Evolutionary conservation across 2,113 vertebrate genomes (phyloP), one percentile per base, ranked within the genome.

Genomic region (Oryzias woworae): DNA sequence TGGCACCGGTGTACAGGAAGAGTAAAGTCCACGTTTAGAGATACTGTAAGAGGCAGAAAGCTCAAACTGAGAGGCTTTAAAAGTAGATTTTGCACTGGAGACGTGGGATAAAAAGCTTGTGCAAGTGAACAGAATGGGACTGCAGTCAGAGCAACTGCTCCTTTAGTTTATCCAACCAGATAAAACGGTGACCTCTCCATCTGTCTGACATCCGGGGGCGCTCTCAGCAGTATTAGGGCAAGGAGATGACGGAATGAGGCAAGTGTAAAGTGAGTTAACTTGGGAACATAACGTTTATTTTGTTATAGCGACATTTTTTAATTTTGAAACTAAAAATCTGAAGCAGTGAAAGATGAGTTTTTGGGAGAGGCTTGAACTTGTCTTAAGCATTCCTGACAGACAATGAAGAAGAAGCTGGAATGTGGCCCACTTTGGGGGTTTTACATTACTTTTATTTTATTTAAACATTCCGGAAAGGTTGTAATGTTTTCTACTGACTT

Each of bases 81-180:
- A 82, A 60, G 68, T 67, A 23, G 4, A 66, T 74, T 78, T 86
- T 86, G 82, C 84, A 86, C 80, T 81, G 80, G 75, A 74, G 64
- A 59, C 0, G 50, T 62, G 47, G 51, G 62, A 73, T 15, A 3
- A 56, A 62, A 18, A 77, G 75, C 31, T 43, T 60, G 42, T 55
- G 81, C 52, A 66, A 3, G 67, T 77, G 31, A 66, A 0, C 70
- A 36, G 52, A 62, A 46, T 4, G 26, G 1, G 57, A 62, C 36
- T 64, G 58, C 41, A 58, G 57, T 52, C 2, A 49, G 26, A 28
- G 26, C 26, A 42, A 44, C 24, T 41, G 18, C 13, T 7, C 20
- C 20, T 20, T 20, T 20, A 20, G 20, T 20, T 20, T 20, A 20
- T 20, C 20, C 20, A 20, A 20, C 1, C 20, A 5, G 26, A 6